Base-by-base conservation (phyloP, 2,113 vertebrate species). In the Osmerus eperlanus region DNA sequence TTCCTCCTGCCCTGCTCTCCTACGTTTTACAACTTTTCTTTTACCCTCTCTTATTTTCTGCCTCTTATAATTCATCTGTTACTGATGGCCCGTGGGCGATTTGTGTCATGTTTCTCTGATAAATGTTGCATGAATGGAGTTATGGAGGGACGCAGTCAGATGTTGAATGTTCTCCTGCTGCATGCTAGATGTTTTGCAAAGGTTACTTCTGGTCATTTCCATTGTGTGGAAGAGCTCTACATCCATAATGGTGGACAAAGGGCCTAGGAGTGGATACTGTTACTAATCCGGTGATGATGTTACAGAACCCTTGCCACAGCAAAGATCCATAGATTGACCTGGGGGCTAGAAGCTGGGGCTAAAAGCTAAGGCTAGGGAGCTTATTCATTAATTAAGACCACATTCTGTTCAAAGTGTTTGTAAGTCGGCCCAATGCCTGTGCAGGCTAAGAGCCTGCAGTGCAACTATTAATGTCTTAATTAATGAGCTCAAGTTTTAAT, bases 91-190 rank as follows among this genome's bases (percentile, higher is more conserved):
- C 61, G 52, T 11, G 55, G 61, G 63, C 21, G 52, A 68, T 74
- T 68, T 69, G 78, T 62, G 73, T 81, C 83, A 73, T 73, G 66
- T 81, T 80, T 73, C 68, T 60, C 64, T 0, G 0, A 74, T 78
- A 74, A 83, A 84, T 76, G 81, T 80, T 85, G 77, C 74, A 62
- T 74, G 67, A 72, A 75, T 7, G 41, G 41, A 47, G 41, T 47
- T 47, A 78, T 84, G 67, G 70, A 70, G 36, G 68, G 70, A 59
- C 61, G n/a, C 68, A 51, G 70, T 80, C 41, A 56, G 29, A 73
- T 65, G n/a, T 71, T 74, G 69, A 7, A 23, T 69, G 53, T 28
- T 78, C 70, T 51, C 75, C 70, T 70, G 76, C 66, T 74, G 12
- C 65, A 36, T 2, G 12, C 64, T 62, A 13, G 21, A 55, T 70